Conservation (phyloP, 2,797 vertebrate species). For the Gastrophryne carolinensis region DNA sequence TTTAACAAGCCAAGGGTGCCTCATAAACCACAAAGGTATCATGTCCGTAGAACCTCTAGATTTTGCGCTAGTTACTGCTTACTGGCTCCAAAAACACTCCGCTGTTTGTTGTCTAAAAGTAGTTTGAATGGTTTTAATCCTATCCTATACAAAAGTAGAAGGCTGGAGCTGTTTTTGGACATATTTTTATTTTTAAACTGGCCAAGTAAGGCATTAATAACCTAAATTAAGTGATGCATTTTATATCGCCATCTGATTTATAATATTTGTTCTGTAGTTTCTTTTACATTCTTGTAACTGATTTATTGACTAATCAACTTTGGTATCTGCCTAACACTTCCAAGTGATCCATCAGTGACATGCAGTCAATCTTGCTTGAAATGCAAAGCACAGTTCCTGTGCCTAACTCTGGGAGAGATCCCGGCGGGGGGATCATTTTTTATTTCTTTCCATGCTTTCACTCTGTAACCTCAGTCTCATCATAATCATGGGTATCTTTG, state of each 20-base stretch:
- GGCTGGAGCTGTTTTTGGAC: too few relatives aligned
- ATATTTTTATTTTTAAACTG: too few relatives aligned
- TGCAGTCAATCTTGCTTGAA: slow-evolving; percentile 79
- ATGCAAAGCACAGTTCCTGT: slow-evolving; percentile 72
- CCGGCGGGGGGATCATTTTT: slow-evolving; percentile 53
- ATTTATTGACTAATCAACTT: slow-evolving; percentile 91
- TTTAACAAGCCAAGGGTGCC: too few relatives aligned
- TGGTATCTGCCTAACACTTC: slow-evolving; percentile 86
- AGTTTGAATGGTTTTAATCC: too few relatives aligned
- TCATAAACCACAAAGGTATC: too few relatives aligned
- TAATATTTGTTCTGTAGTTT: slow-evolving; percentile 71
- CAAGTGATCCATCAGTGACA: slow-evolving; percentile 81
- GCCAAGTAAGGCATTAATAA: not conserved
- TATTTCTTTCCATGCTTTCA: slow-evolving; percentile 37
- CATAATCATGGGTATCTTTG: not conserved
- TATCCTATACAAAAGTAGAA: too few relatives aligned
- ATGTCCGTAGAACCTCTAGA: too few relatives aligned
- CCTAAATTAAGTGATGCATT: slow-evolving; percentile 43
- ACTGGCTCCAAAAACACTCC: too few relatives aligned
- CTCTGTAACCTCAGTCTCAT: slow-evolving; percentile 38
- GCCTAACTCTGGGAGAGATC: slow-evolving; percentile 55
- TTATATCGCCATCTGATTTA: slow-evolving; percentile 67
- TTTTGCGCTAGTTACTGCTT: too few relatives aligned
- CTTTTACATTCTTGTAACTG: slow-evolving; percentile 67
- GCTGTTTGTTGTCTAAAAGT: too few relatives aligned